Base-by-base conservation (phyloP, 2,113 vertebrate genomes). In the Hippocampus mohnikei region DNA sequence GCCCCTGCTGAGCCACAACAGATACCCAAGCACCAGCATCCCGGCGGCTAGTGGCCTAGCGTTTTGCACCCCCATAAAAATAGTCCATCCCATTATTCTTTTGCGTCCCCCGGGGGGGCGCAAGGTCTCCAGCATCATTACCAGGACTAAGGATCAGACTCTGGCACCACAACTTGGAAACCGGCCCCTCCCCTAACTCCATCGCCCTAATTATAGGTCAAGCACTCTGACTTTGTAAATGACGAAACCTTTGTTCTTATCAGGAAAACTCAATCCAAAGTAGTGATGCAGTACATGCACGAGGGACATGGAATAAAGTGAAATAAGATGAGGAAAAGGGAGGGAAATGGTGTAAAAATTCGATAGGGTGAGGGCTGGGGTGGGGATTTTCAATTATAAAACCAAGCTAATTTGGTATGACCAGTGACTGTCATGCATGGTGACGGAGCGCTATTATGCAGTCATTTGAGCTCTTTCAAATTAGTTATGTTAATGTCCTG, bases 401-500 rank as follows among this genome's bases (percentile, higher is more conserved):
- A 94, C 92, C 92, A 91, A 95, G 95, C 95, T 98, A 99, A 99
- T 99, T 98, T 98, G 95, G 94, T 98, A 97, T 98, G 96, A 98
- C 96, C 97, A 95, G 94, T 94, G 93, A 98, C 95, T 98, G 96
- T 96, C 96, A 97, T 93, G 94, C 94, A 93, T 92, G 93, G 93
- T 96, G 96, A 96, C 95, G 96, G 95, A 94, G 94, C 94, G 97
- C 96, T 96, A 98, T 98, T 98, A 98, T 98, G 94, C 94, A 98
- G 95, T 96, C 96, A 98, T 98, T 97, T 98, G 96, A 96, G 95
- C 91, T 97, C 95, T 96, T 99, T 99, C 95, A 98, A 98, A 99
- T 99, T 98, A 98, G 96, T 98, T 99, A 98, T 99, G 97, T 98
- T 99, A 99, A 99, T 99, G 96, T 98, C 96, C 96, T 99, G 95